phyloP scores from a whole-genome alignment of 1,140 invertebrate species.

The Holotrichia oblita region DNA sequence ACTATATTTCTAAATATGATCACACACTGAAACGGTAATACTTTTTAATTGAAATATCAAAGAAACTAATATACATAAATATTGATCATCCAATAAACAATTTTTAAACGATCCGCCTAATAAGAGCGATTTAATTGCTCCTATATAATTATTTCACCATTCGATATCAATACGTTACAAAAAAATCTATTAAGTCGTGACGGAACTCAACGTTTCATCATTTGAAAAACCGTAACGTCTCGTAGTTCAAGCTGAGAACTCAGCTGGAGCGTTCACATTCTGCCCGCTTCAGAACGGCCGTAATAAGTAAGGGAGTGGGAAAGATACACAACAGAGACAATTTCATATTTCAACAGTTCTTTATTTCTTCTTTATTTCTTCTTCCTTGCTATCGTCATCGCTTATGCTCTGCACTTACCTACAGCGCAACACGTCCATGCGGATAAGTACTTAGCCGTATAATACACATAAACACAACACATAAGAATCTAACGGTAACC shows the following conservation, averaged over 20 bases:
- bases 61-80: constrained; percentile 1
- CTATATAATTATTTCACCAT: neutral
- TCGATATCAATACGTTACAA: constrained; percentile 1
- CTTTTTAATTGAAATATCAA: neutral
- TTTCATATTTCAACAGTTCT: constrained; percentile 37
- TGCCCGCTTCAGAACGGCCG: neutral
- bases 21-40: neutral
- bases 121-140: neutral
- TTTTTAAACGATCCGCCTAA: neutral
- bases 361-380: constrained; percentile 10
- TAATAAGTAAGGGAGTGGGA: constrained; percentile 24
- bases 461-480: constrained; percentile 27
- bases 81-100: neutral
- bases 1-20: too few relatives aligned
- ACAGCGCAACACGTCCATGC: neutral
- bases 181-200: constrained; percentile 35
- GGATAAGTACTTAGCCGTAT: constrained; percentile 5
- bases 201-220: neutral
- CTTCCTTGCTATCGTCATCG: neutral
- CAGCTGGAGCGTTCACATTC: constrained; percentile 31
- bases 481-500: constrained; percentile 35
- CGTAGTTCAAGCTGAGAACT: neutral
- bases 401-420: neutral
- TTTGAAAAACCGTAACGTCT: constrained; percentile 10
- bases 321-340: constrained; percentile 24